These are phyloP conservation scores for Bombus soroeensis DNA, from an alignment of 1,140 invertebrate species.

Conservation along the genomic window DNA sequence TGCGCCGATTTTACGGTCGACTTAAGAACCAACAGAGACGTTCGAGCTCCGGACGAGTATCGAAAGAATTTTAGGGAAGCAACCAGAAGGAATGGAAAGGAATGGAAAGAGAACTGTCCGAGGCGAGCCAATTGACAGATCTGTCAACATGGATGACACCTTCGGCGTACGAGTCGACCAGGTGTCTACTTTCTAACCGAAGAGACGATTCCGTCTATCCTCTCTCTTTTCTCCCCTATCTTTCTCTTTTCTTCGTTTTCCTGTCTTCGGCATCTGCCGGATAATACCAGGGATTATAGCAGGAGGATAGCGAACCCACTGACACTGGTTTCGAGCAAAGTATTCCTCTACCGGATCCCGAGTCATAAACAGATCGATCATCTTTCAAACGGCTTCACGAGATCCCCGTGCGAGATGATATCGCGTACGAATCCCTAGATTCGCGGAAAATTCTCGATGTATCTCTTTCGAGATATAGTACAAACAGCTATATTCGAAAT, in stretches of 20 bases:
- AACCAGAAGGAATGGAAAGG: not conserved
- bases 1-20: conserved; percentile 58
- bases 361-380: conserved; percentile 80
- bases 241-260: conserved; percentile 18
- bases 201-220: conserved; percentile 68
- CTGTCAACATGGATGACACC: conserved; percentile 79
- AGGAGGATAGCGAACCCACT: conserved; percentile 58
- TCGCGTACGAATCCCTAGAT: conserved; percentile 50
- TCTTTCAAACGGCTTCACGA: conserved; percentile 77
- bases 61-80: conserved; percentile 50
- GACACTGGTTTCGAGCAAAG: conserved; percentile 48
- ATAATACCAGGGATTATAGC: conserved; percentile 79
- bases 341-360: conserved; percentile 50
- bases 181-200: conserved; percentile 60
- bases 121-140: conserved; percentile 76
- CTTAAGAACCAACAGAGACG: conserved; percentile 47
- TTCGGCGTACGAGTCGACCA: conserved; percentile 65
- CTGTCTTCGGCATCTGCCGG: conserved; percentile 76
- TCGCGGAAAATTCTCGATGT: conserved; percentile 35
- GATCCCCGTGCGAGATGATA: conserved; percentile 61
- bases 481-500: not conserved
- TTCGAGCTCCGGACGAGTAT: conserved; percentile 3
- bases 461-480: not conserved
- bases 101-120: conserved; percentile 41
- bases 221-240: conserved; percentile 26